A percentile compares a stretch with the other conserved stretches of the same genome.
These are phyloP conservation scores for Shinisaurus crocodilurus DNA, from an alignment of 2,113 vertebrate genomes.

Conservation along the genomic window DNA sequence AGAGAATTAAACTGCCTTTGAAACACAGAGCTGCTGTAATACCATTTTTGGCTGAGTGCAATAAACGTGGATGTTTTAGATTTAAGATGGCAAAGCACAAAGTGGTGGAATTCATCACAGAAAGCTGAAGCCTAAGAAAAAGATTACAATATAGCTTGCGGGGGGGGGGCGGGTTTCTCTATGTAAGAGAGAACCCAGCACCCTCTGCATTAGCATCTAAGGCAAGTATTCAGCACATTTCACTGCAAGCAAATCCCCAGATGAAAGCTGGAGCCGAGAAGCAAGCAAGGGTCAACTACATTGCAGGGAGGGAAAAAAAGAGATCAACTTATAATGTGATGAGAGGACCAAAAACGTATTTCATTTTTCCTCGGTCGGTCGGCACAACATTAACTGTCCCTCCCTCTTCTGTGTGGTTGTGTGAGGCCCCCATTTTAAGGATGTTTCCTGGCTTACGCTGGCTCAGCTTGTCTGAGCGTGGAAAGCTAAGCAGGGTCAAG, in stretches of 20 bases:
- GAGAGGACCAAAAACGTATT: background rate
- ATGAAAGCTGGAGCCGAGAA: background rate
- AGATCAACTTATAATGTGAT: background rate
- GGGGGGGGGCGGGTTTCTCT: background rate
- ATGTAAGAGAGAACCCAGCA: background rate
- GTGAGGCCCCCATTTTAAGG: too few relatives aligned
- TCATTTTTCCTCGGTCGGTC: too few relatives aligned
- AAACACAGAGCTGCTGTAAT: constrained; percentile 16
- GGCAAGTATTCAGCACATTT: background rate
- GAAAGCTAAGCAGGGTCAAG: too few relatives aligned
- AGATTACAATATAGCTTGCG: background rate
- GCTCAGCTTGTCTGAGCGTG: too few relatives aligned
- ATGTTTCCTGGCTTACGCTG: background rate
- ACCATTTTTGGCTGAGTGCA: background rate
- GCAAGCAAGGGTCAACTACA: background rate
- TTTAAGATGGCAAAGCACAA: constrained; percentile 3
- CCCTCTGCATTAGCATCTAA: background rate
- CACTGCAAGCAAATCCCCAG: background rate
- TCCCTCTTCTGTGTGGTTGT: background rate
- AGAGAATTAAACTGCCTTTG: constrained; percentile 25
- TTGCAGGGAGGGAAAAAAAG: background rate
- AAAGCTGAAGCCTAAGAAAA: background rate
- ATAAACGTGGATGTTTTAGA: background rate
- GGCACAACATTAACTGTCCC: background rate
- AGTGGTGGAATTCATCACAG: background rate